Base-by-base conservation (phyloP, 1,140 invertebrate species). In the Drosophila novamexicana region DNA sequence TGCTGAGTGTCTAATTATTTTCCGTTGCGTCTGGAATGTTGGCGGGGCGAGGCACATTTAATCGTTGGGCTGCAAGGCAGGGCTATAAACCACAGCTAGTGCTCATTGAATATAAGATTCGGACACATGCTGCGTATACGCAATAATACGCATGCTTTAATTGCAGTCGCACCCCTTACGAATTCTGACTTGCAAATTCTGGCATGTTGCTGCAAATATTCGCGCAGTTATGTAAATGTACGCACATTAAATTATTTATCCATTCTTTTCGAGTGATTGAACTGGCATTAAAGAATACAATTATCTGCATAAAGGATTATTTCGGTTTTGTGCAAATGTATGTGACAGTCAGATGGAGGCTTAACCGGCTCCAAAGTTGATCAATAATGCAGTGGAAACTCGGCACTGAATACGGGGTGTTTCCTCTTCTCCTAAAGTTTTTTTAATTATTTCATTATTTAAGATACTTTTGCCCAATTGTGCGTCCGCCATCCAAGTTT, bases 1-100 rank as follows among this genome's bases (percentile, higher is more conserved):
- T 80, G 84, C 84, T 72, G 79, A 89, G 77, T 77, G 84, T 88
- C 84, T 88, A 88, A 88, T 89, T 88, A 89, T 88, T 89, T 89
- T 88, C 62, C 75, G 81, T 69, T 54, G 49, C 70, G 22, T 16
- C 8, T 16, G 12, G 56, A 34, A 10, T 10, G 52, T 56, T 8
- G 12, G 29, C n/a, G 16, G 2, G 10, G 29, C 22, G 37, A 14
- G 45, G 63, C 37, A 4, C 22, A 29, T 29, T 29, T 29, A 29
- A 29, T 29, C 22, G 22, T 29, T 29, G 22, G 22, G 22, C 22
- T 29, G 22, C 53, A 57, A 9, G 52, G 45, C 45, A 18, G n/a
- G 45, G 9, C 39, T n/a, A 73, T 59, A 70, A 70, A 70, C 44
- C 73, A 62, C 57, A 77, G 37, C 61, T 50, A 52, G 50, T 16